Evolutionary conservation across 1,140 invertebrate species (phyloP), one percentile per base, ranked within the genome.

Genomic region (Ceratosolen fusciceps): DNA sequence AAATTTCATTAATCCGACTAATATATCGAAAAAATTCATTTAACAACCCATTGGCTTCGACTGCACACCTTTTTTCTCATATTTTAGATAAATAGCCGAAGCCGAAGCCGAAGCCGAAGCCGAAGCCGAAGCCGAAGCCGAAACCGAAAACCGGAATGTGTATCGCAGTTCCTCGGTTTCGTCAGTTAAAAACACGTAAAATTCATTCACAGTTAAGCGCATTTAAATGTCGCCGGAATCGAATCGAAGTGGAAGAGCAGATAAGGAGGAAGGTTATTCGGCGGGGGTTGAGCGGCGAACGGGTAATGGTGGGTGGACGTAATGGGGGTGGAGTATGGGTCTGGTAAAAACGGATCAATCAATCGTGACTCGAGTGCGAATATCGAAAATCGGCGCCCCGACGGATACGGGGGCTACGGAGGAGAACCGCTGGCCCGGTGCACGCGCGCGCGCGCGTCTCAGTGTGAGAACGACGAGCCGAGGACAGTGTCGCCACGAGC

Each of bases 401-500:
- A 49, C 1, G 19, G 34, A 19, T 9, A 26, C 49, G 3, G 10
- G 49, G 49, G 49, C 16, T 52, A 9, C 19, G 24, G 0, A 26
- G 7, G 67, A 70, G 67, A 70, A 49, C 67, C 67, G 39, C 67
- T 70, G 67, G 1, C 1, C 52, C 16, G 31, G 47, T 24, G 62
- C 16, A 9, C 68, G 24, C 31, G 60, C 47, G 76, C 54, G 26
- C 47, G 76, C 81, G 76, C 76, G 81, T 79, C 71, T 77, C 47
- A 54, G 74, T 77, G 77, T 78, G 80, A 77, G 80, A 80, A 82
- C 80, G 82, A 81, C 82, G 82, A 82, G 82, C 82, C 82, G 84
- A 85, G 85, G 84, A 87, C 85, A 86, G 85, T 87, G 88, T 87
- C 84, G 87, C 84, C 85, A 83, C 67, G 60, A 83, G 81, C 85